Conservation (phyloP, 2,797 vertebrate species). For the Poecilia picta region DNA sequence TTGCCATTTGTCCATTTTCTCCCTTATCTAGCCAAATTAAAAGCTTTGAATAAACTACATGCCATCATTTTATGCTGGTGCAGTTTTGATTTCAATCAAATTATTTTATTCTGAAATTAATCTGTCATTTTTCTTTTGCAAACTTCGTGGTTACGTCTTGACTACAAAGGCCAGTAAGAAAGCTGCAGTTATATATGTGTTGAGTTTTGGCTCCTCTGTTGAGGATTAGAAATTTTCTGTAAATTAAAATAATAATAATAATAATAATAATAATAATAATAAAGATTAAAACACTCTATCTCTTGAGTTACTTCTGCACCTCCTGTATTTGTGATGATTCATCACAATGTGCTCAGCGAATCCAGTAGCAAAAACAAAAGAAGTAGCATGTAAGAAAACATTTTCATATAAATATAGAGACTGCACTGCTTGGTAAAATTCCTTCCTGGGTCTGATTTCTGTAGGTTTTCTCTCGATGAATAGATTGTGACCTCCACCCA, state of each 20-base stretch:
- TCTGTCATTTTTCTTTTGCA: neutral
- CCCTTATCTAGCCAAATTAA: neutral
- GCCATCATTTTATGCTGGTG: neutral
- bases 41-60: neutral
- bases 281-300: neutral
- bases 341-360: neutral
- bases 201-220: neutral
- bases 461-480: neutral
- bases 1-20: neutral
- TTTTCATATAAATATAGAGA: neutral
- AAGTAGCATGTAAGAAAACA: neutral
- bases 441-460: neutral
- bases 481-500: conserved; percentile 62
- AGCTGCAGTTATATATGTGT: neutral
- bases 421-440: neutral
- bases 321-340: neutral
- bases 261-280: too few relatives aligned
- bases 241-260: neutral
- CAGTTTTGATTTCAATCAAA: neutral
- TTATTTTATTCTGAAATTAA: neutral
- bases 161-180: neutral
- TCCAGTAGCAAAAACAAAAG: neutral
- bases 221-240: neutral
- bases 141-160: neutral
- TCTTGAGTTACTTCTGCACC: neutral